Evolutionary conservation across 2,113 vertebrate species (phyloP), one percentile per base, ranked within the genome.

Genomic region (Elachura formosa): DNA sequence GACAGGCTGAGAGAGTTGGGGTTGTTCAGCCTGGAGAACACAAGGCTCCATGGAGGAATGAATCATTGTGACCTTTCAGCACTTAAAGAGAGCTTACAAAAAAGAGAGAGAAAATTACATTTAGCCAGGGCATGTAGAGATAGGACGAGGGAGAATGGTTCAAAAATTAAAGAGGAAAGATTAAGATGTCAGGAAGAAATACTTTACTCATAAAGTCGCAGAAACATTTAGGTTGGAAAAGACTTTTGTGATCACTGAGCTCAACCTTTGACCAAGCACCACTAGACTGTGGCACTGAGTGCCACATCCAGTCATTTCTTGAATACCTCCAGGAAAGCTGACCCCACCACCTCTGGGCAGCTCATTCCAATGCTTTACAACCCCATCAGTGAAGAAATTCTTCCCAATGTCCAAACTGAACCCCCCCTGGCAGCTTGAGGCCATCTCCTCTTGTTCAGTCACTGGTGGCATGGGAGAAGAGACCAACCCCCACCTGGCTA

Each of bases 191-290:
- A 59, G 45, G 45, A 67, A 59, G 28, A 52, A 66, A 66, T 45
- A 17, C 12, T 52, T 51, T 45, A 45, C 33, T 58, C 36, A 58
- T 26, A 38, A 64, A 58, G 33, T n/a, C 0, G 0, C 26, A 43
- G 49, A 51, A 51, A 45, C 23, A 36, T n/a, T 73, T 28, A 21
- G 28, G 67, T 5, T 88, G 52, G 52, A 59, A 45, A 80, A 73
- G 38, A 74, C 23, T 29, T 66, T 12, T 72, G 52, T 28, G 51
- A 51, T 24, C 13, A 38, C 1, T 11, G 14, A 55, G 40, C 56
- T 22, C 31, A 72, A 34, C 4, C 41, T 56, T 36, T 15, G 4
- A 43, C 12, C 31, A 63, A 64, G 33, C 34, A 15, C 5, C 31
- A 28, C 17, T 20, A 33, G 31, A 48, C 6, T 25, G 12, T 7